Evolutionary conservation across 2,797 vertebrate genomes (phyloP).

Genomic region (Champsocephalus esox): DNA sequence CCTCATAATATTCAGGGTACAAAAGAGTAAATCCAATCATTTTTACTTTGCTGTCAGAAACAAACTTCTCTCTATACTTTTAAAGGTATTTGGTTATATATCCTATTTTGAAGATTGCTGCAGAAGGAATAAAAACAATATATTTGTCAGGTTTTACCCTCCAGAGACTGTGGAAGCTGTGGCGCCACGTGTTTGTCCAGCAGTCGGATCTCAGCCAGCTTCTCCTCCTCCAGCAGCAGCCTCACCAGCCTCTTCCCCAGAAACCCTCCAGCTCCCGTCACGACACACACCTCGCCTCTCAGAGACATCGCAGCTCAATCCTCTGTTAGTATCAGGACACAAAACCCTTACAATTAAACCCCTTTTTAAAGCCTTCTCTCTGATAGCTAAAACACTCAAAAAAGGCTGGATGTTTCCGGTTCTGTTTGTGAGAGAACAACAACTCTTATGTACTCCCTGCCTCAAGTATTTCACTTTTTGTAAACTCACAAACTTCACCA

Average conservation of each 20-base stretch:
- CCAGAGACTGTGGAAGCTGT: conserved; percentile 72
- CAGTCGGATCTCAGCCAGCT: conserved; percentile 86
- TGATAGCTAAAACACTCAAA: not conserved
- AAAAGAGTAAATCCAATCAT: too few relatives aligned
- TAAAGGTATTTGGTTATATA: too few relatives aligned
- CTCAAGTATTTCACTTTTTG: conserved; percentile 42
- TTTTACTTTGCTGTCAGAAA: not conserved
- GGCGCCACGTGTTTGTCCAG: conserved; percentile 86
- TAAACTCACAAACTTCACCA: conserved; percentile 38
- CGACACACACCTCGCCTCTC: conserved; percentile 87
- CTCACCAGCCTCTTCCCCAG: conserved; percentile 88
- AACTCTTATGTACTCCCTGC: conserved; percentile 38
- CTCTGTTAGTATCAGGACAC: not conserved
- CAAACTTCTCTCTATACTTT: too few relatives aligned
- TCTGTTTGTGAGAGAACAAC: conserved; percentile 9
- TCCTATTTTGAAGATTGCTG: not conserved
- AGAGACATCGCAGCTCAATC: conserved; percentile 77
- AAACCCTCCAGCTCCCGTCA: conserved; percentile 94
- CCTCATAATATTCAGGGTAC: too few relatives aligned
- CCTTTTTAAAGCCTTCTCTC: not conserved
- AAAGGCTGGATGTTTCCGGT: not conserved
- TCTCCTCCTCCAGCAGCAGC: conserved; percentile 89
- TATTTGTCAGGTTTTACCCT: conserved; percentile 70
- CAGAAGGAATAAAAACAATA: not conserved
- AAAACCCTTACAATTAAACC: not conserved